phyloP scores from a whole-genome alignment of 2,888 invertebrate species.

The Heterodera filipjevi region DNA sequence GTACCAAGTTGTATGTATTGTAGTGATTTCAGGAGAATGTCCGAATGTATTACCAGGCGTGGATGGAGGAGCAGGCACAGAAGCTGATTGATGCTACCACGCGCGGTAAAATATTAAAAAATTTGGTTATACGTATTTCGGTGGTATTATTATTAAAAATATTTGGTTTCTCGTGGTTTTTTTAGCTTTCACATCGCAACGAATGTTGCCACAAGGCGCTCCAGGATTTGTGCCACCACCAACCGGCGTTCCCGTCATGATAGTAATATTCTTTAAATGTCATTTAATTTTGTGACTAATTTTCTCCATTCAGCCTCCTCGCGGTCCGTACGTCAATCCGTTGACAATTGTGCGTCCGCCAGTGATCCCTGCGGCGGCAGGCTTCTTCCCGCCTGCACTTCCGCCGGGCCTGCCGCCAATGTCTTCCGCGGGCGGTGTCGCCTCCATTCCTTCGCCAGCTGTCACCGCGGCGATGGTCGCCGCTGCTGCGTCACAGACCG shows the following conservation, averaged over 20 bases:
- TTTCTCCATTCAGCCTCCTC: neutral
- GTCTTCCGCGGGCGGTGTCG: neutral
- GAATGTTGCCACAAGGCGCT: conserved; percentile 25
- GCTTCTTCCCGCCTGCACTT: conserved; percentile 15
- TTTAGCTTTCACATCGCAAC: conserved; percentile 26
- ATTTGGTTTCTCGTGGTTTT: too few species aligned
- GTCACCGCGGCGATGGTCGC: neutral
- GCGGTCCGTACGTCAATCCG: conserved; percentile 32
- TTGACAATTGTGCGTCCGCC: conserved; percentile 39
- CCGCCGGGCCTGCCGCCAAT: neutral
- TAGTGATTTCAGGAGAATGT: conserved; percentile 79
- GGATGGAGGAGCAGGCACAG: conserved; percentile 99
- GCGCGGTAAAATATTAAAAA: conserved; percentile 26
- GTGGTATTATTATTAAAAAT: neutral
- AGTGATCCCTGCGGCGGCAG: conserved; percentile 27
- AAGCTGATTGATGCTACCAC: conserved; percentile 82
- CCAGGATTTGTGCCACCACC: conserved; percentile 21
- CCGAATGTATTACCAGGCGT: conserved; percentile 97
- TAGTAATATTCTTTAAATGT: conserved; percentile 20
- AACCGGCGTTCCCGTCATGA: conserved; percentile 26
- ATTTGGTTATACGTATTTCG: too few species aligned
- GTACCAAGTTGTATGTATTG: too few species aligned
- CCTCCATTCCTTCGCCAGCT: neutral
- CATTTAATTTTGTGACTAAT: neutral
- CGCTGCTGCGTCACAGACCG: neutral